Conservation (phyloP, 2,113 vertebrate genomes). For the human region GRCh38 chr11:48343001-48343500, state of each 20-base stretch:
- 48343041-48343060: neutral
- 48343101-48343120: neutral
- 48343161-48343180: neutral
- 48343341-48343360: neutral
- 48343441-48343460: fast-evolving
- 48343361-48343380: neutral
- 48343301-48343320: neutral
- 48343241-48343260: no score
- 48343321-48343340: neutral
- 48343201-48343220: neutral
- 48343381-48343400: neutral
- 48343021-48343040: neutral
- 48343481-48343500: neutral
- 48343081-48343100: no score
- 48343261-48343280: neutral
- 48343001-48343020: neutral
- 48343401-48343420: neutral
- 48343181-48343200: neutral
- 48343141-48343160: neutral
- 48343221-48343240: neutral
- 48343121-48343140: neutral
- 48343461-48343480: neutral
- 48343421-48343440: neutral
- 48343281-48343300: neutral
- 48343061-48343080: neutral